These are phyloP conservation scores for Margaritifera margaritifera DNA, from an alignment of 2,888 invertebrate species.

Conservation along the genomic window DNA sequence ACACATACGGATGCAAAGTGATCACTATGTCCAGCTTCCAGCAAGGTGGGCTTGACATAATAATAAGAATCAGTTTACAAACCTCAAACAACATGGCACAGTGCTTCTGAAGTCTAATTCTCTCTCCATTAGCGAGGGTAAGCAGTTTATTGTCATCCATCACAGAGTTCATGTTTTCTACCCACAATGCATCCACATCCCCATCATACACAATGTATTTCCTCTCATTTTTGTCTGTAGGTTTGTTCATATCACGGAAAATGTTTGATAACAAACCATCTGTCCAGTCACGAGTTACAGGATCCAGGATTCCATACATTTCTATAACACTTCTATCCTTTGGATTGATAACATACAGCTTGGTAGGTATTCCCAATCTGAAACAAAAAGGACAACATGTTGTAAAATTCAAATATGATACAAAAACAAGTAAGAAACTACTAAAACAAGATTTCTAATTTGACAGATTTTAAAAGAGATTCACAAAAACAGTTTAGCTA, in stretches of 20 bases:
- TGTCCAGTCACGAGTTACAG: constrained; percentile 91
- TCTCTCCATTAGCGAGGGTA: constrained; percentile 91
- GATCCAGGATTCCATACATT: constrained; percentile 90
- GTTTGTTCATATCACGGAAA: constrained; percentile 91
- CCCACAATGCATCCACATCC: constrained; percentile 95
- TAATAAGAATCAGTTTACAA: constrained; percentile 13
- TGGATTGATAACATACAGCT: constrained; percentile 86
- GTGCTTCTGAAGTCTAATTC: constrained; percentile 86
- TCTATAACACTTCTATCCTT: constrained; percentile 92
- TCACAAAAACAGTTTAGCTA: too few species aligned
- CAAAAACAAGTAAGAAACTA: not conserved
- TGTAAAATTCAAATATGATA: too few species aligned
- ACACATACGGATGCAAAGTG: not conserved
- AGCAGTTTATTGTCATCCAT: constrained; percentile 95
- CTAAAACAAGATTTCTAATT: not conserved
- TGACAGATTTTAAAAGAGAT: too few species aligned
- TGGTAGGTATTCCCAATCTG: constrained; percentile 84
- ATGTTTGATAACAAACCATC: constrained; percentile 93
- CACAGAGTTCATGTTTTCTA: constrained; percentile 97
- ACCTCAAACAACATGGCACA: constrained; percentile 90
- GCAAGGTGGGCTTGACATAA: not conserved
- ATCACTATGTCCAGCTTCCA: not conserved
- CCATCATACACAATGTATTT: constrained; percentile 93
- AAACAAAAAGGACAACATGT: constrained; percentile 4
- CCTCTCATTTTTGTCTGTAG: constrained; percentile 81